Base-by-base conservation (phyloP, 2,797 vertebrate genomes). In the Anguilla marmorata region DNA sequence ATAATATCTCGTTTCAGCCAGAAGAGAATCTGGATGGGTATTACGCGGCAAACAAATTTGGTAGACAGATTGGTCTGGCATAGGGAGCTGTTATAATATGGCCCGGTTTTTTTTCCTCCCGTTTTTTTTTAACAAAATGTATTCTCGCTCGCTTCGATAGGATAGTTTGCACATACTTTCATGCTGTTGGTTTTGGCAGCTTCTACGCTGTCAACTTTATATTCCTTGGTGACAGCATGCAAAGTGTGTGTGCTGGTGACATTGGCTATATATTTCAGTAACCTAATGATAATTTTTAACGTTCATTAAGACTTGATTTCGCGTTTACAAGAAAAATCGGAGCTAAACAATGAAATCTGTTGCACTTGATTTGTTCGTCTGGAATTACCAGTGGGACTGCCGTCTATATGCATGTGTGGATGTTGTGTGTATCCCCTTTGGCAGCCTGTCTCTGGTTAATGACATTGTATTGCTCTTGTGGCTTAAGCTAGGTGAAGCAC, bases 31-130 rank as follows among this genome's bases (percentile, higher is more conserved):
- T 95, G 93, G 94, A 96, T 94, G 93, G 94, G 95, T 96, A 95
- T 95, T 96, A 95, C 95, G 95, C 95, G 95, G 94, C 96, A 96
- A 96, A 97, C 94, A 97, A 97, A 96, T 98, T 98, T 96, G 95
- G 92, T 94, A 97, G 97, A 98, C 96, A 97, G 96, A 97, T 97
- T 95, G 96, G 96, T 97, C 97, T 98, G 95, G 95, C 94, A 94
- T 94, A 95, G 94, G 95, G 94, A 95, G 94, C 94, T 94, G 95
- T 94, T 96, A 94, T 95, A 96, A 95, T 94, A 94, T 87, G 89
- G 87, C 91, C 92, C 93, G 95, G 94, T 95, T 94, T 94, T 95
- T 94, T 83, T 60, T 50, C 16, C 21, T 21, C 84, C 84, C 56
- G 2, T 33, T 33, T 72, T 50, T 54, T 37, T 69, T 37, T 91